Conservation (phyloP, 2,888 invertebrate species). For the Lycaena phlaeas region DNA sequence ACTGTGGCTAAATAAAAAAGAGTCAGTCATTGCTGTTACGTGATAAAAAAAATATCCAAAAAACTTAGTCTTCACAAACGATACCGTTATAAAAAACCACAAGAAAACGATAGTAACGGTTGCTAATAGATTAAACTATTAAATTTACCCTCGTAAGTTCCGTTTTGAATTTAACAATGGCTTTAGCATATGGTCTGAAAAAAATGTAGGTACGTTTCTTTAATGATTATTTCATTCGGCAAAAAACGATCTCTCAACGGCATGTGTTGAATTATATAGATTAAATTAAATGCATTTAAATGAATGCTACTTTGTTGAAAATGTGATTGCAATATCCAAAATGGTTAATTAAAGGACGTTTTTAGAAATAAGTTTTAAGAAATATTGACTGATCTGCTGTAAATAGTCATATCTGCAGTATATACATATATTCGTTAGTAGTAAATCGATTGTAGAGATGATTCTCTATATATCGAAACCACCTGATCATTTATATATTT, state of each 20-base stretch:
- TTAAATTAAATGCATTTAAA: not conserved
- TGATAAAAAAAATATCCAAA: not conserved
- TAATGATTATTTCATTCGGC: slow-evolving; percentile 2
- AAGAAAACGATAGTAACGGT: slow-evolving; percentile 8
- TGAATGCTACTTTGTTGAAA: not conserved
- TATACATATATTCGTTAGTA: too few relatives aligned
- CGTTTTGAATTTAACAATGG: not conserved
- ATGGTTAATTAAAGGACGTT: too few relatives aligned
- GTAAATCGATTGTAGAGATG: too few relatives aligned
- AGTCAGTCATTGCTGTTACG: too few relatives aligned
- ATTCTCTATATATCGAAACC: too few relatives aligned
- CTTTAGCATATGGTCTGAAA: slow-evolving; percentile 3
- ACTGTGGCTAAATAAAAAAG: too few relatives aligned
- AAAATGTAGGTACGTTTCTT: not conserved
- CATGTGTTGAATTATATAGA: not conserved
- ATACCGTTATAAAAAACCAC: not conserved
- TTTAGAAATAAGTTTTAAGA: too few relatives aligned
- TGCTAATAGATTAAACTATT: slow-evolving; percentile 8
- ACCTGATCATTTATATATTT: too few relatives aligned
- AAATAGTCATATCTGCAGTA: too few relatives aligned
- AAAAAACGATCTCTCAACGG: not conserved
- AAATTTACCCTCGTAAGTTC: slow-evolving; percentile 6
- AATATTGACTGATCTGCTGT: too few relatives aligned
- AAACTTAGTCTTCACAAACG: slow-evolving; percentile 1
- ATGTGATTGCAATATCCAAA: too few relatives aligned